Evolutionary conservation across 2,797 vertebrate species (phyloP), one percentile per base, ranked within the genome.

Genomic region (Anabas testudineus): DNA sequence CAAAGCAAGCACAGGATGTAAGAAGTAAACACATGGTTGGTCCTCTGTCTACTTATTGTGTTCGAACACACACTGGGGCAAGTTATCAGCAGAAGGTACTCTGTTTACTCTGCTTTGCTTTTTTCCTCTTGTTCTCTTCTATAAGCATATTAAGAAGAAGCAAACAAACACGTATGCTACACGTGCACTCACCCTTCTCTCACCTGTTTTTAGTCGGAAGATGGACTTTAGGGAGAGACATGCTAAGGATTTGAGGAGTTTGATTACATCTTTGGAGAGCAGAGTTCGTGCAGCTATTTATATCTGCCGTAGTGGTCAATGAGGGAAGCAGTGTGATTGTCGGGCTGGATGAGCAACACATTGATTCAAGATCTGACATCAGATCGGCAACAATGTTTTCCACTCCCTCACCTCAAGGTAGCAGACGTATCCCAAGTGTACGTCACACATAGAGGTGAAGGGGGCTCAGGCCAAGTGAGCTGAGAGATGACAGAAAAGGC

Each of bases 221-320:
- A n/a, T 32, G 37, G 69, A 43, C 82, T 65, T 51, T 12, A 72
- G 63, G 80, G 83, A 85, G 32, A 32, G 57, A 32, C 60, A 45
- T 56, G 64, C 61, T 71, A 46, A 81, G 55, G 36, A 24, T 32
- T 32, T 32, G 30, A 32, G 30, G 26, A 22, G 53, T 51, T 59
- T 85, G 71, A 88, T 88, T 84, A 67, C 67, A 51, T 64, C 51
- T 72, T 66, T 82, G 49, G 67, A 73, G 55, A 70, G 68, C 21
- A 26, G 75, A 78, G 67, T 34, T 61, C 13, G 19, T 76, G 68
- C 70, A 68, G 67, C 78, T 88, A 57, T 87, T 90, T 87, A 75
- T 67, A 76, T 78, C 71, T 21, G 18, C 62, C 18, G 8, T 41
- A 3, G 42, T 56, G 68, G 84, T 88, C 78, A 73, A 78, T 83